Conservation (phyloP, 1,140 invertebrate genomes). For the Telenomus remus region DNA sequence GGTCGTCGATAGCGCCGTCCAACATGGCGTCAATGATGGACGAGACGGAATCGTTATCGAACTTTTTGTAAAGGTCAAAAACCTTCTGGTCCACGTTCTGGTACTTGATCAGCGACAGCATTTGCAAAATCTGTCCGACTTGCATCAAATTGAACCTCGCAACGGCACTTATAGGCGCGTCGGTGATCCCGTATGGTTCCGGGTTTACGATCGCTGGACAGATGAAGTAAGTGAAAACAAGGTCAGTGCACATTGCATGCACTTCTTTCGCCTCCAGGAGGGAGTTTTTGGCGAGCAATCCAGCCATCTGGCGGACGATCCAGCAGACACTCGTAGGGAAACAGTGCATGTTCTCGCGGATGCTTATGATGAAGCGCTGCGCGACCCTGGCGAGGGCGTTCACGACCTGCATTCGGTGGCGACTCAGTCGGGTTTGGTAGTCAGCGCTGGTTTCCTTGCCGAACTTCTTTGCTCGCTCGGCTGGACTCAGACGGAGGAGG, state of each 20-base stretch:
- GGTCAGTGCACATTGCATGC: slow-evolving; percentile 90
- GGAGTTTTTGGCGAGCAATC: slow-evolving; percentile 80
- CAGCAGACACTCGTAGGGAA: slow-evolving; percentile 91
- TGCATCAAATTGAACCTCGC: slow-evolving; percentile 95
- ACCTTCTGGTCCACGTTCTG: slow-evolving; percentile 85
- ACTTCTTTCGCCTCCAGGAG: slow-evolving; percentile 81
- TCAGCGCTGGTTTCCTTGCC: slow-evolving; percentile 83
- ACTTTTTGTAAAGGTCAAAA: slow-evolving; percentile 84
- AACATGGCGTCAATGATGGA: slow-evolving; percentile 84
- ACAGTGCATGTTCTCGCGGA: slow-evolving; percentile 91
- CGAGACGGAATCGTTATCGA: slow-evolving; percentile 86
- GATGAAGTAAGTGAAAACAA: slow-evolving; percentile 95
- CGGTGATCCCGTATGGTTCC: slow-evolving; percentile 95
- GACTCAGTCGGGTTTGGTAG: slow-evolving; percentile 82
- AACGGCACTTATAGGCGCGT: slow-evolving; percentile 93
- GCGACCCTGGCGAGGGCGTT: slow-evolving; percentile 88
- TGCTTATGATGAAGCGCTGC: slow-evolving; percentile 87
- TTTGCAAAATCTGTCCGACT: slow-evolving; percentile 92
- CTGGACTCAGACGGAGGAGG: slow-evolving; percentile 81
- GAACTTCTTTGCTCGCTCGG: slow-evolving; percentile 86
- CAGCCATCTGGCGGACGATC: slow-evolving; percentile 86
- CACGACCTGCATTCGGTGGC: slow-evolving; percentile 85
- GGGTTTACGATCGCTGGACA: slow-evolving; percentile 98
- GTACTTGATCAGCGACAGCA: slow-evolving; percentile 89
- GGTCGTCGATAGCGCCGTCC: slow-evolving; percentile 77